phyloP scores from a whole-genome alignment of 2,888 invertebrate species.

The Malachius bipustulatus region DNA sequence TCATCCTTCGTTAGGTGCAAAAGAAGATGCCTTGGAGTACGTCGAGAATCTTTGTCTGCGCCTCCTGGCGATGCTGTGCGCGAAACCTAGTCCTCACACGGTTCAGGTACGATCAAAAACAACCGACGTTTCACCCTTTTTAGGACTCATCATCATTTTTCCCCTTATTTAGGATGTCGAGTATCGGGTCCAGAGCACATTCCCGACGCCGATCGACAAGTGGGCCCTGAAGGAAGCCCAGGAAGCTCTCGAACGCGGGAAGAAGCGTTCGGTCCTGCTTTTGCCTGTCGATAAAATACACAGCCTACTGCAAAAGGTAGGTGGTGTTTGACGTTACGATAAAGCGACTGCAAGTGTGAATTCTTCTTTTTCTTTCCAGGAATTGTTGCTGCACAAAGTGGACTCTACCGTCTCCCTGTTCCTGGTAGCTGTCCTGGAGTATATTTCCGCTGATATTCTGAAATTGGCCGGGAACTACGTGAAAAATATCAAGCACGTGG shows the following conservation, averaged over 20 bases:
- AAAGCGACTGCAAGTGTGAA: neutral
- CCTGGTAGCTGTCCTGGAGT: constrained; percentile 87
- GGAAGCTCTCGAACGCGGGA: constrained; percentile 67
- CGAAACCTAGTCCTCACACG: constrained; percentile 70
- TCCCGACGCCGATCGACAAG: constrained; percentile 89
- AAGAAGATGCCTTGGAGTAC: constrained; percentile 83
- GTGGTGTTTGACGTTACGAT: constrained; percentile 9
- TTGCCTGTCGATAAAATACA: constrained; percentile 81
- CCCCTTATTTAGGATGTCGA: constrained; percentile 66
- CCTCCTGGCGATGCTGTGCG: constrained; percentile 78
- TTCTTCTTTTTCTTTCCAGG: constrained; percentile 42
- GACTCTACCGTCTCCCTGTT: constrained; percentile 80
- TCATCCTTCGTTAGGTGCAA: constrained; percentile 73
- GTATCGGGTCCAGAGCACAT: constrained; percentile 79
- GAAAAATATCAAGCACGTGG: constrained; percentile 85
- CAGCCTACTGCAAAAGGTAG: constrained; percentile 68
- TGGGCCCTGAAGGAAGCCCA: constrained; percentile 89
- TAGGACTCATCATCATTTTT: constrained; percentile 3
- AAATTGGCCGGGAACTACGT: constrained; percentile 96
- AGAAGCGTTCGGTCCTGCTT: constrained; percentile 63
- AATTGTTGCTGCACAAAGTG: constrained; percentile 76
- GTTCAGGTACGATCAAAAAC: constrained; percentile 45
- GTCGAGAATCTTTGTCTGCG: constrained; percentile 85
- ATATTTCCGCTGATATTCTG: constrained; percentile 88
- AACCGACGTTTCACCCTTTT: neutral